A percentile compares a stretch with the other conserved stretches of the same genome.
Conservation (phyloP, 2,797 vertebrate genomes). For the Craterocephalus amniculus region DNA sequence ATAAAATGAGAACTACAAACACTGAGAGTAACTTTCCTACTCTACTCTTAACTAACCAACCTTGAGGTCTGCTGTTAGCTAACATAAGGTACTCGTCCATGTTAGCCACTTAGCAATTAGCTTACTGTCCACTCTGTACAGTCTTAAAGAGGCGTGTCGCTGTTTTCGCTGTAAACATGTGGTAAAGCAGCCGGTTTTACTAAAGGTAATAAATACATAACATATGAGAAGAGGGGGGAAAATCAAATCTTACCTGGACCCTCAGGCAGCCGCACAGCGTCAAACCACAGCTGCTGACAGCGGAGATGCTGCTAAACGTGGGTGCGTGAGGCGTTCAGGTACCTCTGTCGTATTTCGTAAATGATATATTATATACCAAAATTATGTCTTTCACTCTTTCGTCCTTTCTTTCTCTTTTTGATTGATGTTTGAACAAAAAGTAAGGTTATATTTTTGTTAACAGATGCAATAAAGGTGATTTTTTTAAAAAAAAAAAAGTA, state of each 20-base stretch:
- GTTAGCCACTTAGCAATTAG: conserved; percentile 14
- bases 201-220: neutral
- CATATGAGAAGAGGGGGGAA: rapidly evolving
- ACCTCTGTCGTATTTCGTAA: neutral
- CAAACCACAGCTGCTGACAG: neutral
- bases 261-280: neutral
- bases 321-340: conserved; percentile 27
- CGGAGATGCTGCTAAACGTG: conserved; percentile 8
- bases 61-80: conserved; percentile 46
- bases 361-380: too few relatives aligned
- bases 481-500: neutral
- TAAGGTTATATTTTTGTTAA: too few relatives aligned
- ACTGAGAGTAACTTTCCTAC: neutral
- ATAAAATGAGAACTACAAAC: neutral
- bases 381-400: neutral
- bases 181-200: rapidly evolving
- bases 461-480: too few relatives aligned
- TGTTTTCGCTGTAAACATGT: rapidly evolving
- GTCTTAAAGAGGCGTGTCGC: neutral
- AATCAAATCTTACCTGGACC: conserved; percentile 14
- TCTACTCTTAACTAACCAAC: conserved; percentile 44
- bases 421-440: too few relatives aligned
- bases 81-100: conserved; percentile 25
- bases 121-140: neutral
- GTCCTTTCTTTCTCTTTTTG: neutral